Evolutionary conservation across 2,113 vertebrate species (phyloP).

Genomic region (Isurus oxyrinchus): DNA sequence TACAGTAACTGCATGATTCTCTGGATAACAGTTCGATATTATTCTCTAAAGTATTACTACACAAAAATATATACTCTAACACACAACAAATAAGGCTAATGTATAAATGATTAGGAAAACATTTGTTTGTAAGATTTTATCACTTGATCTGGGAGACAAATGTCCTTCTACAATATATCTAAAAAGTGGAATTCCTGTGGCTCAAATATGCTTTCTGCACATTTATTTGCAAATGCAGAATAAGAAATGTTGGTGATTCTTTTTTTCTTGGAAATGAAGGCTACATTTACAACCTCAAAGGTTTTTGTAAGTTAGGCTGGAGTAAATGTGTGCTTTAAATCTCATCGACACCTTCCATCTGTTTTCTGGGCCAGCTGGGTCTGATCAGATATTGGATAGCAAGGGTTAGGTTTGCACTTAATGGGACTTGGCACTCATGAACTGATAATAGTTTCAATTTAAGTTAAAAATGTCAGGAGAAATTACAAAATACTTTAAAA

Average conservation of each 20-base stretch:
- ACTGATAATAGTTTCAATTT: slow-evolving; percentile 52
- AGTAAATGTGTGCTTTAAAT: slow-evolving; percentile 56
- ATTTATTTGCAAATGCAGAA: background rate
- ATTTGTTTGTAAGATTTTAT: background rate
- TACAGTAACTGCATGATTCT: background rate
- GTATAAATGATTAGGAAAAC: background rate
- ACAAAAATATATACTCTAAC: background rate
- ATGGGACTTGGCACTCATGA: slow-evolving; percentile 49
- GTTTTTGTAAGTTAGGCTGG: slow-evolving; percentile 41
- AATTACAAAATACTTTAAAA: slow-evolving; percentile 5
- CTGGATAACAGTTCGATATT: background rate
- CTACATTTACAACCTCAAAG: slow-evolving; percentile 45
- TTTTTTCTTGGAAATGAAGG: slow-evolving; percentile 44
- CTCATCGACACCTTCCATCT: slow-evolving; percentile 60
- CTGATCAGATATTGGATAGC: slow-evolving; percentile 56
- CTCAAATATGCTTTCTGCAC: background rate
- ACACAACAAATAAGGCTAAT: background rate
- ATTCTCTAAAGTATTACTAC: background rate
- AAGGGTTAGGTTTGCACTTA: slow-evolving; percentile 48
- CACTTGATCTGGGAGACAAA: background rate
- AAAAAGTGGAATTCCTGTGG: background rate
- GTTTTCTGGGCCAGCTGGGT: slow-evolving; percentile 55
- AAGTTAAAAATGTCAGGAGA: slow-evolving; percentile 38
- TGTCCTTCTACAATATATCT: background rate
- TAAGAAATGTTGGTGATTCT: slow-evolving; percentile 34